Conservation (phyloP, 1,140 invertebrate genomes). For the Lepidurus arcticus region DNA sequence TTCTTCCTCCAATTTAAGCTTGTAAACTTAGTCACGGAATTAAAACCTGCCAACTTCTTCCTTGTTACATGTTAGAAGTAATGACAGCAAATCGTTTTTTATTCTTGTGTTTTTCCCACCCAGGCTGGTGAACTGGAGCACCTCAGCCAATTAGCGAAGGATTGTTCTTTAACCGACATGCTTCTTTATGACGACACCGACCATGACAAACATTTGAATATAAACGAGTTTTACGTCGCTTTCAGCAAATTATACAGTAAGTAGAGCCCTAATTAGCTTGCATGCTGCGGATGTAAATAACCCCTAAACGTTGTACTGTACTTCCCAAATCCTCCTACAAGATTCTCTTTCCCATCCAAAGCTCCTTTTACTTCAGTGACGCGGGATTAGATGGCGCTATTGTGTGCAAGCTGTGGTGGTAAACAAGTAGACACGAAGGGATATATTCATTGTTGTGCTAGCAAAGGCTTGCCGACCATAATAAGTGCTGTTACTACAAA, state of each 20-base stretch:
- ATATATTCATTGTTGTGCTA: too few species aligned
- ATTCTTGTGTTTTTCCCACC: conserved; percentile 34
- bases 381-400: too few species aligned
- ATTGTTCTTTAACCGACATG: conserved; percentile 64
- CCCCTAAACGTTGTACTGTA: neutral
- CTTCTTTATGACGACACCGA: conserved; percentile 64
- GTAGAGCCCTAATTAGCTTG: conserved; percentile 39
- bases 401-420: too few species aligned
- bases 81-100: neutral
- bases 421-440: too few species aligned
- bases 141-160: conserved; percentile 56
- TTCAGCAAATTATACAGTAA: conserved; percentile 71
- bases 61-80: neutral
- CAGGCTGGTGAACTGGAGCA: conserved; percentile 59
- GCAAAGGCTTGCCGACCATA: too few species aligned
- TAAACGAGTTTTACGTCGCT: conserved; percentile 69
- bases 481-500: neutral
- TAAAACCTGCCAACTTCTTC: neutral
- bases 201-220: conserved; percentile 58
- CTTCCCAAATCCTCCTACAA: too few species aligned
- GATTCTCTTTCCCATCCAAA: too few species aligned
- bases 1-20: too few species aligned
- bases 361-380: too few species aligned
- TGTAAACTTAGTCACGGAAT: too few species aligned
- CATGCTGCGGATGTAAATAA: neutral